Evolutionary conservation across 2,113 vertebrate species (phyloP), one percentile per base, ranked within the genome.

Genomic region (Pygoscelis antarcticus): DNA sequence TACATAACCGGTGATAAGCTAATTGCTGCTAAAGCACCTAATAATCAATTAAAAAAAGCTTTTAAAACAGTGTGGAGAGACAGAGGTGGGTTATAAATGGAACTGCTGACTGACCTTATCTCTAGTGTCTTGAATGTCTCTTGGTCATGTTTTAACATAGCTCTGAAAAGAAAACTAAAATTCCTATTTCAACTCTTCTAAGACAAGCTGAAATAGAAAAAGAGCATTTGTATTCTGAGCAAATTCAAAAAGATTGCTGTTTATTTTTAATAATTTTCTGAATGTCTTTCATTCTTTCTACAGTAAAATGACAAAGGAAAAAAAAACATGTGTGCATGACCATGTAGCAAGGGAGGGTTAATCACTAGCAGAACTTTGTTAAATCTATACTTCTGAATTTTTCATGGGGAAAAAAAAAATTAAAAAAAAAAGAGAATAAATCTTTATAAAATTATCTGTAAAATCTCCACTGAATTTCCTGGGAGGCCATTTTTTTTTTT

Each of bases 1-100:
- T 84, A 80, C 36, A 11, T 88, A 97, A 96, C 57, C 13, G 47
- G 82, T 2, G 42, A 96, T 97, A 97, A 93, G 51, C 51, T 77
- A 92, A 86, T 91, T 91, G 83, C 88, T 81, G 92, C 82, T 91
- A 97, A 91, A 97, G 93, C 68, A 96, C 82, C 90, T 94, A 90
- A 96, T 98, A 98, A 98, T 98, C 97, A 97, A 97, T 97, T 97
- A 90, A 91, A 87, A 98, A 97, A 97, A 97, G 95, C 94, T 96
- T 97, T 98, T 97, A 97, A 95, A 97, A 93, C n/a, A 40, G 42
- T 82, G 57, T 62, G 65, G 77, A 83, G 52, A 76, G 36, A 66
- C 46, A 97, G 82, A 97, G 55, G 55, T 52, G 57, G 66, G 55
- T 96, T 98, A 96, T 97, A 98, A 98, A 97, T 95, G 91, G 94